Percentiles rank a stretch among this genome's conserved stretches.
Evolutionary conservation across 2,888 invertebrate genomes (phyloP).

Genomic region (Rhaphigaster nebulosa): DNA sequence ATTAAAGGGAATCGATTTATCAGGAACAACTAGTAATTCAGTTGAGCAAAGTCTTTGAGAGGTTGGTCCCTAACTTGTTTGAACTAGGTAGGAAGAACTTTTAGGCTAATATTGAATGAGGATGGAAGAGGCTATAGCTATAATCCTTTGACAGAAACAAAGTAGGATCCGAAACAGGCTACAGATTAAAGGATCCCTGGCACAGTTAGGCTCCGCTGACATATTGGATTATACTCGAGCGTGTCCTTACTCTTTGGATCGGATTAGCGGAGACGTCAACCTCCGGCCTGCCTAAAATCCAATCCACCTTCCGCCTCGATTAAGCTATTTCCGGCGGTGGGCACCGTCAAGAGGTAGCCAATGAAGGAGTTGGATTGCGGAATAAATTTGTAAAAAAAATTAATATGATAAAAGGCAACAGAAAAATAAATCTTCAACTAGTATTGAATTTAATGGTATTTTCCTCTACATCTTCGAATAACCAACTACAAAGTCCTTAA

Average conservation of each 20-base stretch:
- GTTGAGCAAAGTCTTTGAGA: not conserved
- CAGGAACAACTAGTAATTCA: not conserved
- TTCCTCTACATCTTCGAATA: too few species aligned
- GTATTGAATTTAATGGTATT: too few species aligned
- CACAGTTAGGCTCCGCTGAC: not conserved
- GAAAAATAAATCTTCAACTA: too few species aligned
- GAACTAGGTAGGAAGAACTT: conserved; percentile 9
- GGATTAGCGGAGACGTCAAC: not conserved
- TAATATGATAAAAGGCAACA: too few species aligned
- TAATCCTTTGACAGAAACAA: conserved; percentile 38
- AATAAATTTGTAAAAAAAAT: not conserved
- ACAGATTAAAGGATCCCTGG: not conserved
- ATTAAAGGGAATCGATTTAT: not conserved
- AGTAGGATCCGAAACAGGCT: not conserved
- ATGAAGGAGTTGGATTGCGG: not conserved
- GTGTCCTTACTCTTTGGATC: not conserved
- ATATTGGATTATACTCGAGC: conserved; percentile 12
- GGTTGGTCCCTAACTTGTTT: not conserved
- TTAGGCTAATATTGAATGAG: conserved; percentile 21
- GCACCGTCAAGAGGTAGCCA: not conserved
- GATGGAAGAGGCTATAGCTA: not conserved
- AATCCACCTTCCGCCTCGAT: not conserved
- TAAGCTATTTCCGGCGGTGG: not conserved
- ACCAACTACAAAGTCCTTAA: too few species aligned
- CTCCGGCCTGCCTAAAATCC: not conserved